Conservation (phyloP, 2,888 invertebrate genomes). For the Drosophila barbarae region DNA sequence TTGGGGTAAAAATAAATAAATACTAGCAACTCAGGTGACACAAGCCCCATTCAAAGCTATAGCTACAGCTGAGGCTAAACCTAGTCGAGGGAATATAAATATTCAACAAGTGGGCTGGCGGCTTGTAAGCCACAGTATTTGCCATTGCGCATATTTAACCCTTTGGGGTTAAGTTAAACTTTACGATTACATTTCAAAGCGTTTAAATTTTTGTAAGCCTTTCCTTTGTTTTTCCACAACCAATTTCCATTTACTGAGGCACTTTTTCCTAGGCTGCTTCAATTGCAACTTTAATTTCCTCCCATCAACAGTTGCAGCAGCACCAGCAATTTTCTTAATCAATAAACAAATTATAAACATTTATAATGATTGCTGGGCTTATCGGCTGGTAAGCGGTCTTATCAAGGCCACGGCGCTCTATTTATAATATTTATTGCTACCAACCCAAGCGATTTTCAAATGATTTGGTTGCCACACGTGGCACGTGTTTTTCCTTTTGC, state of each 20-base stretch:
- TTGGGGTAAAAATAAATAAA: conserved; percentile 39
- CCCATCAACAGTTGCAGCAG: conserved; percentile 7
- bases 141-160: conserved; percentile 70
- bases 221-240: conserved; percentile 31
- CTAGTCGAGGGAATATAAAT: conserved; percentile 51
- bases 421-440: conserved; percentile 44
- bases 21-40: conserved; percentile 64
- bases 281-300: conserved; percentile 12
- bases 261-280: conserved; percentile 1
- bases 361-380: conserved; percentile 58
- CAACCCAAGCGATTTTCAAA: conserved; percentile 6
- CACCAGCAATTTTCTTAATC: conserved; percentile 46
- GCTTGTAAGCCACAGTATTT: conserved; percentile 39
- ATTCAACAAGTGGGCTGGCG: conserved; percentile 61
- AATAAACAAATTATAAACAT: conserved; percentile 66
- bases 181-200: conserved; percentile 62
- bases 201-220: conserved; percentile 57
- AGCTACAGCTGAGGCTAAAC: conserved; percentile 14
- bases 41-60: conserved; percentile 25
- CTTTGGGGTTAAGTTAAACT: conserved; percentile 70
- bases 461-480: conserved; percentile 51
- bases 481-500: conserved; percentile 47
- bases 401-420: conserved; percentile 60
- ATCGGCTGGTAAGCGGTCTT: conserved; percentile 50
- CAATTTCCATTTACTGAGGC: not conserved